Conservation (phyloP, 1,140 invertebrate genomes). For the Neomicropteryx cornuta region DNA sequence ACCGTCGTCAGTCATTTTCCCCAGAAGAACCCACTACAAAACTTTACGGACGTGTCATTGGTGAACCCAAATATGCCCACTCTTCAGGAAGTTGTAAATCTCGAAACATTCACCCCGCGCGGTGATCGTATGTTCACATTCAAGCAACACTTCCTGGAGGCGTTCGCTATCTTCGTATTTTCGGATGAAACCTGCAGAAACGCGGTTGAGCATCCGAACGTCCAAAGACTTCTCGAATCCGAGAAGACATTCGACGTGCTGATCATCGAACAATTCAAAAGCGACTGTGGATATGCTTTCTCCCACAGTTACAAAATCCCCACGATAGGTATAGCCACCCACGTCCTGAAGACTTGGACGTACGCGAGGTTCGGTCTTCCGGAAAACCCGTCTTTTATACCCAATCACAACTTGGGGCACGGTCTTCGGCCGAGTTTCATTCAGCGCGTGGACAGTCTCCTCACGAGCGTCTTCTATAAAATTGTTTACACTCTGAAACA, state of each 20-base stretch:
- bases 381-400: slow-evolving; percentile 50
- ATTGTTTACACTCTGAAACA: slow-evolving; percentile 21
- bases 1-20: slow-evolving; percentile 49
- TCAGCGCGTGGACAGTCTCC: slow-evolving; percentile 42
- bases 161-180: slow-evolving; percentile 13
- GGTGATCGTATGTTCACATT: slow-evolving; percentile 18
- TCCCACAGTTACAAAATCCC: slow-evolving; percentile 41
- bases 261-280: slow-evolving; percentile 51
- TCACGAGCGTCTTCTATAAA: slow-evolving; percentile 19
- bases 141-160: slow-evolving; percentile 16
- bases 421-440: slow-evolving; percentile 40
- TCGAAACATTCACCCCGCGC: too few species aligned
- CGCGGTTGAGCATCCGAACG: slow-evolving; percentile 20
- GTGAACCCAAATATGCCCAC: slow-evolving; percentile 20
- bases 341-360: slow-evolving; percentile 45
- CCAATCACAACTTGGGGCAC: slow-evolving; percentile 35
- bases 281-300: slow-evolving; percentile 48
- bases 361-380: slow-evolving; percentile 41
- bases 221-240: slow-evolving; percentile 26
- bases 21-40: slow-evolving; percentile 20
- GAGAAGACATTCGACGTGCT: slow-evolving; percentile 50
- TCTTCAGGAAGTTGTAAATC: too few species aligned
- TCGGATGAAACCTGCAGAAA: slow-evolving; percentile 26
- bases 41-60: slow-evolving; percentile 27
- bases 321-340: slow-evolving; percentile 43